A percentile compares a stretch with the other conserved stretches of the same genome.
These are phyloP conservation scores for Australoheros scitulus DNA, from an alignment of 2,113 vertebrate genomes.

Conservation along the genomic window DNA sequence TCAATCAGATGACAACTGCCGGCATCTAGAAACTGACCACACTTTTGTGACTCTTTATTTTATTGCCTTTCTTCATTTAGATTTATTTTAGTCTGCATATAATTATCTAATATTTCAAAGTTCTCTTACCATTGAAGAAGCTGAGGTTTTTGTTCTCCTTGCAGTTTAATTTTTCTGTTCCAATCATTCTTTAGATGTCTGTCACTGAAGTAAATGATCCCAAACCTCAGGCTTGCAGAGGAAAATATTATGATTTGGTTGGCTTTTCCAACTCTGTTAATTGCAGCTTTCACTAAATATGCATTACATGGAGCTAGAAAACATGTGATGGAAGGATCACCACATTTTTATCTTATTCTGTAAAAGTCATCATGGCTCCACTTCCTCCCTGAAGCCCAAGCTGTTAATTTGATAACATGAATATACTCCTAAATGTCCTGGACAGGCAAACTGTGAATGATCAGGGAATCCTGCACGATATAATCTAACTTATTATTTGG, in stretches of 20 bases:
- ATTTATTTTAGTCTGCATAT: slow-evolving; percentile 14
- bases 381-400: background rate
- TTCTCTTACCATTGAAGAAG: slow-evolving; percentile 1
- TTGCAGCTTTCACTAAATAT: slow-evolving; percentile 23
- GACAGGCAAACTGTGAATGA: background rate
- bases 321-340: slow-evolving; percentile 4
- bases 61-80: slow-evolving; percentile 28
- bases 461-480: background rate
- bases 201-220: slow-evolving; percentile 46
- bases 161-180: slow-evolving; percentile 24
- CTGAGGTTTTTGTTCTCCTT: slow-evolving; percentile 27
- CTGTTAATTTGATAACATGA: slow-evolving; percentile 27
- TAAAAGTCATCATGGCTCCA: background rate
- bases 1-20: background rate
- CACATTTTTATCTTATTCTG: slow-evolving; percentile 7
- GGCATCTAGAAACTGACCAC: background rate
- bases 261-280: slow-evolving; percentile 40
- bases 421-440: background rate
- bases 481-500: background rate
- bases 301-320: background rate
- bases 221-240: slow-evolving; percentile 40
- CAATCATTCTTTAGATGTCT: slow-evolving; percentile 25
- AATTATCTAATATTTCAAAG: slow-evolving; percentile 38
- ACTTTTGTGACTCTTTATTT: slow-evolving; percentile 29
- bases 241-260: slow-evolving; percentile 61